Conservation (phyloP, 2,888 invertebrate genomes). For the Cataglyphis altisquamis region DNA sequence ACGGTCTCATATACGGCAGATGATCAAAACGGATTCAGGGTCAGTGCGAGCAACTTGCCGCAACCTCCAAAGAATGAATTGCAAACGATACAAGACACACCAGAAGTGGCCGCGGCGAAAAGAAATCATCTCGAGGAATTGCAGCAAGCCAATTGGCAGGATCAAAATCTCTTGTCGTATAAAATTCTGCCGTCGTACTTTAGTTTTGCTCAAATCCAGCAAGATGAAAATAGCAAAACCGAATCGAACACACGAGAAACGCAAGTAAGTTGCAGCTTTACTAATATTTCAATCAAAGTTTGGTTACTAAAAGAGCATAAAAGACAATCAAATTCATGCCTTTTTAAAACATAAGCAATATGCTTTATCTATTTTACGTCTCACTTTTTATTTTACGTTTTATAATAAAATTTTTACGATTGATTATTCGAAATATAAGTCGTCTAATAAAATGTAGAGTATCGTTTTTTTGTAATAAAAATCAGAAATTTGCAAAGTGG, state of each 20-base stretch:
- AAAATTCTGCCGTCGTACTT: constrained; percentile 68
- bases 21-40: constrained; percentile 89
- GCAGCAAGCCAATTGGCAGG: constrained; percentile 64
- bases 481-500: not conserved
- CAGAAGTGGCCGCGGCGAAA: constrained; percentile 86
- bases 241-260: constrained; percentile 52
- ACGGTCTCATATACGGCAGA: constrained; percentile 89
- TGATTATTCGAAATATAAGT: not conserved
- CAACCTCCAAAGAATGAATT: constrained; percentile 77
- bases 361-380: too few relatives aligned
- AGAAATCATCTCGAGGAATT: constrained; percentile 83
- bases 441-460: not conserved
- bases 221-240: constrained; percentile 28
- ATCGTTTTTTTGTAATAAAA: not conserved
- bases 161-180: constrained; percentile 69
- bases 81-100: constrained; percentile 85
- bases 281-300: constrained; percentile 15
- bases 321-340: not conserved
- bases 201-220: constrained; percentile 64
- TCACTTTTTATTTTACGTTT: not conserved
- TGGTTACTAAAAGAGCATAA: not conserved
- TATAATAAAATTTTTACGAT: not conserved
- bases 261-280: constrained; percentile 28
- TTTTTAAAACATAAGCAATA: not conserved
- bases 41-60: constrained; percentile 88